Conservation (phyloP, 2,888 invertebrate species). For the Acanthosoma haemorrhoidale region DNA sequence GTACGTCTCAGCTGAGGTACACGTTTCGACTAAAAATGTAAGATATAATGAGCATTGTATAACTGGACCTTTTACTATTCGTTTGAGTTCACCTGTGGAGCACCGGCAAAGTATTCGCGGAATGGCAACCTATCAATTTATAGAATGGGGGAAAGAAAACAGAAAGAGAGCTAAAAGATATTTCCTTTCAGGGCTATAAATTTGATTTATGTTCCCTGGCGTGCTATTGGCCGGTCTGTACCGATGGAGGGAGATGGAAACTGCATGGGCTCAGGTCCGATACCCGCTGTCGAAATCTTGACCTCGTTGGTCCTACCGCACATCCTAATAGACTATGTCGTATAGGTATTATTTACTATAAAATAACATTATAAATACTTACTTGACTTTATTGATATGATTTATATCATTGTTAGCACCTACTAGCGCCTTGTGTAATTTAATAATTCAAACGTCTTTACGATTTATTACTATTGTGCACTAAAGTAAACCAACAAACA, state of each 20-base stretch:
- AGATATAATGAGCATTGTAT: too few relatives aligned
- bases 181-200: constrained; percentile 15
- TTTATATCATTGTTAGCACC: too few relatives aligned
- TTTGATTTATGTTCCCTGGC: not conserved
- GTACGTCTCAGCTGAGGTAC: too few relatives aligned
- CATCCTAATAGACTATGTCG: too few relatives aligned
- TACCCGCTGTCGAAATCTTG: not conserved
- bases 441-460: too few relatives aligned
- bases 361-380: too few relatives aligned
- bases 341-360: too few relatives aligned
- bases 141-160: constrained; percentile 1
- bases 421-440: too few relatives aligned
- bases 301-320: not conserved
- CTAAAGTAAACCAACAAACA: too few relatives aligned
- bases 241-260: constrained; percentile 5
- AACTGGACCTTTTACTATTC: not conserved
- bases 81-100: constrained; percentile 2
- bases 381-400: too few relatives aligned
- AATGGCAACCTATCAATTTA: constrained; percentile 19
- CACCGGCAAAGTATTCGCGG: not conserved
- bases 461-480: too few relatives aligned
- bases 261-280: not conserved
- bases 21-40: too few relatives aligned
- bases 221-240: not conserved
- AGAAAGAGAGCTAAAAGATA: constrained; percentile 20